A percentile compares a stretch with the other conserved stretches of the same genome.
Conservation (phyloP, 1,140 invertebrate species). For the Babylonia areolata region DNA sequence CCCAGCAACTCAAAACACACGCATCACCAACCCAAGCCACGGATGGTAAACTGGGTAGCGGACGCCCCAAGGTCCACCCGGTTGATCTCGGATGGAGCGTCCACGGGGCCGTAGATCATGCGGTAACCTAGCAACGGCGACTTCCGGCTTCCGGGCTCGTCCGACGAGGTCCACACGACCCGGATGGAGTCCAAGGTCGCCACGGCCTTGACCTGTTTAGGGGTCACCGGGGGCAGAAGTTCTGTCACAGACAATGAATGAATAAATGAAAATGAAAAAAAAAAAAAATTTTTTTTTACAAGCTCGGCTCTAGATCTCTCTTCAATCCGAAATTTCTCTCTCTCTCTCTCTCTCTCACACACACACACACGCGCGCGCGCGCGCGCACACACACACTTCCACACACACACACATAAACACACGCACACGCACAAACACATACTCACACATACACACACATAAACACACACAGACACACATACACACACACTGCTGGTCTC, state of each 20-base stretch:
- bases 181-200: conserved; percentile 25
- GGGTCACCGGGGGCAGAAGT: conserved; percentile 25
- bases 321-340: too few relatives aligned
- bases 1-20: too few relatives aligned
- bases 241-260: conserved; percentile 1
- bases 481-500: too few relatives aligned
- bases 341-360: too few relatives aligned
- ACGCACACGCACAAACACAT: background rate
- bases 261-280: background rate
- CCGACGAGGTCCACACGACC: conserved; percentile 27
- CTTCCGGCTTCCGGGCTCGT: background rate
- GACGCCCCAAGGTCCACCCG: background rate
- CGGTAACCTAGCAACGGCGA: conserved; percentile 34
- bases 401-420: background rate
- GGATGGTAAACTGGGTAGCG: conserved; percentile 21
- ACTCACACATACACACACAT: too few relatives aligned
- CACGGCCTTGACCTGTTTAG: conserved; percentile 20
- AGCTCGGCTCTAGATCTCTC: too few relatives aligned
- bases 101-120: conserved; percentile 31
- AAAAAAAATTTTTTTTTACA: too few relatives aligned
- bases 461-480: too few relatives aligned
- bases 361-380: background rate
- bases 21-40: conserved; percentile 21
- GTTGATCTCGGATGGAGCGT: conserved; percentile 32
- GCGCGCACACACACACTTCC: background rate